A percentile compares a stretch with the other conserved stretches of the same genome.
Evolutionary conservation across 2,888 invertebrate species (phyloP).

Genomic region (Polydrusus cervinus): DNA sequence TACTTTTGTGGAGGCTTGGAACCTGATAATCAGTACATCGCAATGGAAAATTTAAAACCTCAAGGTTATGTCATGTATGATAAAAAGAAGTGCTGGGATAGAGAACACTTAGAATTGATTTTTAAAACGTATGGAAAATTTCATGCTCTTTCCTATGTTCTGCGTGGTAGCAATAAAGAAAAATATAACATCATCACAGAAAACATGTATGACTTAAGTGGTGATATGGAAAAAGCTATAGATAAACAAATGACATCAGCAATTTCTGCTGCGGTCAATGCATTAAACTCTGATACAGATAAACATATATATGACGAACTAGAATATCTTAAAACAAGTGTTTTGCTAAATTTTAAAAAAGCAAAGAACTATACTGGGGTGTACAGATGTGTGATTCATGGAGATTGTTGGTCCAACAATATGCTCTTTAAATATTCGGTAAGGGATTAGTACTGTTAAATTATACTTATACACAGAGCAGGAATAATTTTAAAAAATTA

Average conservation of each 20-base stretch:
- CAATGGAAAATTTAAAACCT: background rate
- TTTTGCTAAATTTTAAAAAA: background rate
- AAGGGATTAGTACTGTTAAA: background rate
- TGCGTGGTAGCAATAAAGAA: background rate
- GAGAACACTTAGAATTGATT: background rate
- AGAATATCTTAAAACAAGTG: background rate
- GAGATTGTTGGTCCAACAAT: background rate
- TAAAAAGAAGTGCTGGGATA: background rate
- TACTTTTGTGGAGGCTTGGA: background rate
- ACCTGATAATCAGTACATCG: background rate
- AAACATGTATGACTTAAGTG: background rate
- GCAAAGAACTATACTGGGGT: background rate
- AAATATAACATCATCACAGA: background rate
- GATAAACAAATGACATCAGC: background rate
- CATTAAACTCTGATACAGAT: background rate
- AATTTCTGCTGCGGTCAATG: background rate
- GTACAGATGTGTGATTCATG: background rate
- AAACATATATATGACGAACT: background rate
- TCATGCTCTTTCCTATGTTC: background rate
- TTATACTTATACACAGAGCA: too few species aligned
- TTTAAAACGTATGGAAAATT: background rate
- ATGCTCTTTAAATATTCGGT: constrained; percentile 3
- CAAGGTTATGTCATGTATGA: background rate
- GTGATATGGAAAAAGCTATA: background rate
- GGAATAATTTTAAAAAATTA: too few species aligned